These are phyloP conservation scores for Nymphalis io DNA, from an alignment of 1,140 invertebrate genomes.

Conservation along the genomic window DNA sequence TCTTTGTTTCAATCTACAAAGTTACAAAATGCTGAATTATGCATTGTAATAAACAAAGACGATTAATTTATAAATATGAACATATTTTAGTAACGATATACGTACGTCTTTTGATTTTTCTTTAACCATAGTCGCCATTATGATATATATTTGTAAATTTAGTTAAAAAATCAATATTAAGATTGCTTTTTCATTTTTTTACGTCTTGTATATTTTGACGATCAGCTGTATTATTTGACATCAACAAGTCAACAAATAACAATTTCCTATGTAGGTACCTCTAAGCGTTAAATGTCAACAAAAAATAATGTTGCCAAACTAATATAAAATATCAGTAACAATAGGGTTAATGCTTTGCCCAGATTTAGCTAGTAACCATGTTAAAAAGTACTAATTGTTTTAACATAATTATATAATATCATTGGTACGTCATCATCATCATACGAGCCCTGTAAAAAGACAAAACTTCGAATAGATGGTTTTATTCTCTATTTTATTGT, in stretches of 20 bases:
- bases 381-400: too few species aligned
- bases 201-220: slow-evolving; percentile 13
- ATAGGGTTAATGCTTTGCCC: too few species aligned
- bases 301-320: too few species aligned
- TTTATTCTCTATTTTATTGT: too few species aligned
- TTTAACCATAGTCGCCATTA: slow-evolving; percentile 68
- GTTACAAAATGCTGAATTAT: not conserved
- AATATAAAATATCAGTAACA: too few species aligned
- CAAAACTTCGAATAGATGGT: too few species aligned
- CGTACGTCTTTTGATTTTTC: slow-evolving; percentile 63
- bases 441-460: too few species aligned
- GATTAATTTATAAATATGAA: not conserved
- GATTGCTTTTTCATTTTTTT: not conserved
- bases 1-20: not conserved
- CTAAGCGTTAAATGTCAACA: not conserved
- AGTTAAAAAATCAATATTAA: slow-evolving; percentile 1
- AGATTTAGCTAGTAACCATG: too few species aligned
- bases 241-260: too few species aligned
- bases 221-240: slow-evolving; percentile 22
- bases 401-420: too few species aligned
- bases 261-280: too few species aligned
- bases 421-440: too few species aligned
- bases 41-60: not conserved
- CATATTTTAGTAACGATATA: not conserved
- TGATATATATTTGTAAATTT: slow-evolving; percentile 22